These are phyloP conservation scores for Stomorhina lunata DNA, from an alignment of 2,888 invertebrate genomes.

Conservation along the genomic window DNA sequence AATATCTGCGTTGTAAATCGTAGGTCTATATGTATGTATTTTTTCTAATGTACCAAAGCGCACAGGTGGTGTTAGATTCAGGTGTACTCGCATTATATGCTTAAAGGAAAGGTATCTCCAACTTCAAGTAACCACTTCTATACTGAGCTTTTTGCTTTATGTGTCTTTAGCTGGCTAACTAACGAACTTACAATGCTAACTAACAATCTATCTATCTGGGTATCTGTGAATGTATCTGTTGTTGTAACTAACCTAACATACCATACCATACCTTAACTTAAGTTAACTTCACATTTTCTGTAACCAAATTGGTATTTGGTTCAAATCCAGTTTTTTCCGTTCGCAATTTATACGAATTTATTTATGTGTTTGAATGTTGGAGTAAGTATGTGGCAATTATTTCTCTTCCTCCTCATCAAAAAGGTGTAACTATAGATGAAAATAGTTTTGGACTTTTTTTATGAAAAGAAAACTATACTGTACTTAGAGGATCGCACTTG, in stretches of 20 bases:
- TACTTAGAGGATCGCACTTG: conserved; percentile 57
- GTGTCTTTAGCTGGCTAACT: conserved; percentile 8
- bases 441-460: background rate
- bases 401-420: conserved; percentile 59
- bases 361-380: conserved; percentile 28
- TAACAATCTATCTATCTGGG: conserved; percentile 26
- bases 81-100: conserved; percentile 63
- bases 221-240: conserved; percentile 28
- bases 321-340: conserved; percentile 62
- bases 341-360: conserved; percentile 33
- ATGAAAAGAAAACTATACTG: conserved; percentile 22
- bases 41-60: conserved; percentile 59
- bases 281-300: too few relatives aligned
- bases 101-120: conserved; percentile 12
- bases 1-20: conserved; percentile 65
- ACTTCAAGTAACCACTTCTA: conserved; percentile 32
- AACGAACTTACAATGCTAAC: background rate
- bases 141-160: conserved; percentile 25
- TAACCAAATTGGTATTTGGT: conserved; percentile 64
- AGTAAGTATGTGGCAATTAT: conserved; percentile 61
- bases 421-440: conserved; percentile 56
- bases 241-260: conserved; percentile 26
- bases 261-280: conserved; percentile 48
- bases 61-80: conserved; percentile 67
- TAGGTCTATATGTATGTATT: conserved; percentile 46